Evolutionary conservation across 2,113 vertebrate species (phyloP).

Genomic region (Athene noctua): DNA sequence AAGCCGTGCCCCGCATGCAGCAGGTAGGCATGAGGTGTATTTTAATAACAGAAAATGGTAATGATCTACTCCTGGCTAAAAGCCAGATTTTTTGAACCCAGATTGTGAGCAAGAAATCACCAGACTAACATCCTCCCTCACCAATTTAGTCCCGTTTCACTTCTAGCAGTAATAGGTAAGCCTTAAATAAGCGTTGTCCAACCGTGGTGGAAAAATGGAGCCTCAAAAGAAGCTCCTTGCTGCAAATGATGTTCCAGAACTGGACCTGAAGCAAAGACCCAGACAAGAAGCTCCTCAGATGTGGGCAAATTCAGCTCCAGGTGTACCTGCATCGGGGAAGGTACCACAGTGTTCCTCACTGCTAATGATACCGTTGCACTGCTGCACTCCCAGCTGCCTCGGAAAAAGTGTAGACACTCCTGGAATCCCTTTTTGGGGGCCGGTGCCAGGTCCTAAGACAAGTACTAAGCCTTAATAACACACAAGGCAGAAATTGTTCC

Average conservation of each 20-base stretch:
- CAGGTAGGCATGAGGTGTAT: background rate
- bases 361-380: fast-evolving
- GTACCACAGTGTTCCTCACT: background rate
- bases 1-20: fast-evolving
- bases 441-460: fast-evolving
- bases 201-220: background rate
- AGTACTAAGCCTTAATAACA: background rate
- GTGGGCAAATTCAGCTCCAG: background rate
- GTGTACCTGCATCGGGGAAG: background rate
- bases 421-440: background rate
- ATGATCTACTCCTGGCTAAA: background rate
- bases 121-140: background rate
- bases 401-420: background rate
- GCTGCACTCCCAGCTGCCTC: background rate
- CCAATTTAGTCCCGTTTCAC: background rate
- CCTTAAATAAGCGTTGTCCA: background rate
- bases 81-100: background rate
- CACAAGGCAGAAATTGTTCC: background rate
- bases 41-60: background rate
- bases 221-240: background rate
- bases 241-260: background rate
- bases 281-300: background rate
- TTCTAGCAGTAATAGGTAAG: background rate
- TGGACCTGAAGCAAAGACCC: background rate
- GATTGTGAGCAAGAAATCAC: background rate